Conservation (phyloP, 2,888 invertebrate genomes). For the Caenorhabditis sp. region DNA sequence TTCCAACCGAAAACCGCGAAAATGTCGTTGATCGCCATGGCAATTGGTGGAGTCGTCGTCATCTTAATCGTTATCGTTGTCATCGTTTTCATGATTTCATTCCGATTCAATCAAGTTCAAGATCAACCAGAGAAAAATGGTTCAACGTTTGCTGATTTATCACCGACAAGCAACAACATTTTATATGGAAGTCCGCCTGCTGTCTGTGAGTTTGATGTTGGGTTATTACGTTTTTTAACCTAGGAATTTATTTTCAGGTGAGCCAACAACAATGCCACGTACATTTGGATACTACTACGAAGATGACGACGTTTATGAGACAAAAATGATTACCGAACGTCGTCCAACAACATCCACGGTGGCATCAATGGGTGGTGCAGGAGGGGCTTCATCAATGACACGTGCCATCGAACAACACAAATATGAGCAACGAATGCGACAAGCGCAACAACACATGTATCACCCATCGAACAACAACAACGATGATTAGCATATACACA, state of each 20-base stretch:
- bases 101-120: slow-evolving; percentile 53
- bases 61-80: slow-evolving; percentile 64
- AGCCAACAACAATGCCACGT: slow-evolving; percentile 43
- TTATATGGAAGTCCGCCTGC: slow-evolving; percentile 32
- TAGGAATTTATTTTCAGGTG: slow-evolving; percentile 37
- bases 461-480: slow-evolving; percentile 35
- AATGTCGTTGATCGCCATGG: slow-evolving; percentile 43
- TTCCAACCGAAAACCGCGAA: slow-evolving; percentile 56
- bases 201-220: slow-evolving; percentile 24
- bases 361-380: slow-evolving; percentile 24
- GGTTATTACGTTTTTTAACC: too few species aligned
- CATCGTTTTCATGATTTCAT: slow-evolving; percentile 69
- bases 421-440: slow-evolving; percentile 50
- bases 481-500: not conserved
- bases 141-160: slow-evolving; percentile 17
- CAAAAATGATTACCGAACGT: slow-evolving; percentile 31
- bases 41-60: slow-evolving; percentile 55
- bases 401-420: slow-evolving; percentile 39
- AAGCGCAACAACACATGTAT: slow-evolving; percentile 69
- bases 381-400: slow-evolving; percentile 13
- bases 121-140: slow-evolving; percentile 12
- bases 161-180: slow-evolving; percentile 28
- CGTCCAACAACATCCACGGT: slow-evolving; percentile 36
- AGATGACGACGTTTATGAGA: slow-evolving; percentile 69
- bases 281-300: slow-evolving; percentile 71